A percentile compares a stretch with the other conserved stretches of the same genome.
Evolutionary conservation across 2,888 invertebrate species (phyloP).

Genomic region (Erebia ligea): DNA sequence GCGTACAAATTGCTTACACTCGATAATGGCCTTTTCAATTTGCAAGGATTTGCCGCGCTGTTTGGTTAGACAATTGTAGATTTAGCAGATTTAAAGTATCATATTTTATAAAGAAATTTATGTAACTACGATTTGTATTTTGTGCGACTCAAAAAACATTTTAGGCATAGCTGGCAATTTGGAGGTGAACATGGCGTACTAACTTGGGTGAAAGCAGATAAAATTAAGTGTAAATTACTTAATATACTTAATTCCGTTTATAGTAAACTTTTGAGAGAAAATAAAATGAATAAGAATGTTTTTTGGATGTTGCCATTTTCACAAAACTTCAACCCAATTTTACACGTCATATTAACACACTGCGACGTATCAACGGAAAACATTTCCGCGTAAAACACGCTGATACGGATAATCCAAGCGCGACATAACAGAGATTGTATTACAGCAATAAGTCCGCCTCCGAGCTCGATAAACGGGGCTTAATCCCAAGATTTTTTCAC

Average conservation of each 20-base stretch:
- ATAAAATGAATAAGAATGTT: too few relatives aligned
- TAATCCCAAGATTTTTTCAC: constrained; percentile 80
- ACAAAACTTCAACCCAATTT: background rate
- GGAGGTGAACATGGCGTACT: background rate
- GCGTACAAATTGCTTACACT: constrained; percentile 76
- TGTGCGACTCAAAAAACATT: background rate
- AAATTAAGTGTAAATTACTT: too few relatives aligned
- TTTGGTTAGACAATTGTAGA: constrained; percentile 39
- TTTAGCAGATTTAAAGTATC: constrained; percentile 11
- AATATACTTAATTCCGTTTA: too few relatives aligned
- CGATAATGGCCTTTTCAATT: constrained; percentile 82
- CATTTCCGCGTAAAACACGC: constrained; percentile 60
- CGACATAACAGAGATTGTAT: constrained; percentile 81
- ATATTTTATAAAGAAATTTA: background rate
- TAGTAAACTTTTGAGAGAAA: too few relatives aligned
- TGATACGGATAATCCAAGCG: constrained; percentile 73
- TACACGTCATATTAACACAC: constrained; percentile 7
- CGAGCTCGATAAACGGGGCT: constrained; percentile 73
- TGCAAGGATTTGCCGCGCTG: constrained; percentile 73
- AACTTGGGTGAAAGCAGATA: too few relatives aligned
- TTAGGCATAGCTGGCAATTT: background rate
- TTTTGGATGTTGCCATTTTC: background rate
- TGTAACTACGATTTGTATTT: background rate
- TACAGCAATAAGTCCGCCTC: constrained; percentile 75
- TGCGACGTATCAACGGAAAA: constrained; percentile 41